Evolutionary conservation across 2,113 vertebrate genomes (phyloP), one percentile per base, ranked within the genome.

Genomic region (Rana temporaria): DNA sequence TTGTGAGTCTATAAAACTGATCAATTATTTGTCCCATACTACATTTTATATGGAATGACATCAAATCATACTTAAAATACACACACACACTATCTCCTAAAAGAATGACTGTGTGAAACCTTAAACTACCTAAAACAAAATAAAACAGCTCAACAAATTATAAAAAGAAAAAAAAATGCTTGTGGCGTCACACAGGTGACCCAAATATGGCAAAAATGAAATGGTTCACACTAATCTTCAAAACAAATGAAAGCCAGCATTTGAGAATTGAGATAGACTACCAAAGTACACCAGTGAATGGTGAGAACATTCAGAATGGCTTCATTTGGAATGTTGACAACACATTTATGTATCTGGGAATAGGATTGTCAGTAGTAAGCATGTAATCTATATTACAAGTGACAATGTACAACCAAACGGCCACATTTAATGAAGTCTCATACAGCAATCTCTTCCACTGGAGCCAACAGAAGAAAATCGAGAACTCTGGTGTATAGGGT

Each of bases 371-470:
- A 75, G 72, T 16, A 7, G 72, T 75, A 75, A 75, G 56, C 72
- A 75, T 75, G 72, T 34, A 75, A 62, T 75, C 57, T 75, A 42
- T 62, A 75, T 75, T 38, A 75, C 72, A 75, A 75, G 72, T 62
- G 72, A 75, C 72, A 75, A 75, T 75, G 72, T 75, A 42, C 72
- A 75, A 74, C 59, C 30, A 75, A 20, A 62, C 22, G 72, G 72
- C 72, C 72, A 75, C 56, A 62, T 62, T 75, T 75, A 75, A 75
- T 75, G 72, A 75, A 75, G 72, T 75, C 72, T 59, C 72, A 42
- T 75, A 62, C 56, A 14, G 56, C 60, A 77, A 77, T 63, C 74
- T 77, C 34, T 53, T 53, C 53, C 38, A 30, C 22, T 52, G 38
- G 16, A 65, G 74, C 20, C 59, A 19, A 77, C 20, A 77, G 74